Percentiles rank a stretch among this genome's conserved stretches.
Conservation (phyloP, 30 jellyfish, hydroid and myxozoan species). For the Aurelia sp. region DNA sequence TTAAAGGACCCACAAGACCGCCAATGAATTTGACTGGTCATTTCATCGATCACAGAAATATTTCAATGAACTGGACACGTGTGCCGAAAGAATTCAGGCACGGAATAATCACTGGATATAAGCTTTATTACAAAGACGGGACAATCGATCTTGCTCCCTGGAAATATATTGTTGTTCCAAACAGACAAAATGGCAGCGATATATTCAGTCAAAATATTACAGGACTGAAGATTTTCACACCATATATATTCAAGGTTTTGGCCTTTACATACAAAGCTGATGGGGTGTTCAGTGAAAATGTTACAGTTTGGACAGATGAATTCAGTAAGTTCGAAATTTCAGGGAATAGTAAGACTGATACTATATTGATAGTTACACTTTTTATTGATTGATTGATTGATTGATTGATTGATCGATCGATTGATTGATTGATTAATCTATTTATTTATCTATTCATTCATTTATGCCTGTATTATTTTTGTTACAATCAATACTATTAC, state of each 20-base stretch:
- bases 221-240: slow-evolving; percentile 2
- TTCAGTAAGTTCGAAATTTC: not conserved
- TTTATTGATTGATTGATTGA: too few relatives aligned
- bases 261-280: slow-evolving; percentile 1
- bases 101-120: slow-evolving; percentile 37
- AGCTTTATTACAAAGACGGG: slow-evolving; percentile 23
- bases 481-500: too few relatives aligned
- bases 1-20: slow-evolving; percentile 21
- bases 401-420: too few relatives aligned
- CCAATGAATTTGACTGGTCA: slow-evolving; percentile 52
- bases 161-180: not conserved
- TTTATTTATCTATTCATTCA: too few relatives aligned
- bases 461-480: too few relatives aligned
- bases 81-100: slow-evolving; percentile 41
- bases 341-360: too few relatives aligned
- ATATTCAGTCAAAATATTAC: slow-evolving; percentile 10
- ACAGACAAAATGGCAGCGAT: slow-evolving; percentile 1
- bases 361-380: too few relatives aligned
- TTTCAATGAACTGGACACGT: slow-evolving; percentile 25
- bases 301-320: slow-evolving; percentile 36
- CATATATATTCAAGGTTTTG: slow-evolving; percentile 9
- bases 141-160: slow-evolving; percentile 16
- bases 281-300: slow-evolving; percentile 21
- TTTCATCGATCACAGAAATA: slow-evolving; percentile 28
- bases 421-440: too few relatives aligned